Percentiles rank a stretch among this genome's conserved stretches.
Evolutionary conservation across 2,113 vertebrate species (phyloP).

Genomic region (Hucho hucho): DNA sequence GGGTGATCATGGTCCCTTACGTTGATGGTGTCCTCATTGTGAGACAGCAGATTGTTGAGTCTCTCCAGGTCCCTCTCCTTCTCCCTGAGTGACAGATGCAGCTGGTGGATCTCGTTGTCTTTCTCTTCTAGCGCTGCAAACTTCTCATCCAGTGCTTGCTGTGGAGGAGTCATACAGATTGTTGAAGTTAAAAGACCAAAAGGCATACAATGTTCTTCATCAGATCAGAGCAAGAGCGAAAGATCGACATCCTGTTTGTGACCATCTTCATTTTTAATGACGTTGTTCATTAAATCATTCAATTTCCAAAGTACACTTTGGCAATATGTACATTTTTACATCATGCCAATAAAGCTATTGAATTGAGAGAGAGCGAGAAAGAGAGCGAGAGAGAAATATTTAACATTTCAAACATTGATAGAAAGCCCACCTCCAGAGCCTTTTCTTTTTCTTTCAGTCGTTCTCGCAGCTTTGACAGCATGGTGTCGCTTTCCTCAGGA

Average conservation of each 20-base stretch:
- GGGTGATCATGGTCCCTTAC: conserved; percentile 41
- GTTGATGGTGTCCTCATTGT: conserved; percentile 76
- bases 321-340: too few species aligned
- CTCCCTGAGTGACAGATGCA: conserved; percentile 75
- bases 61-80: conserved; percentile 76
- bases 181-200: background rate
- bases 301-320: too few species aligned
- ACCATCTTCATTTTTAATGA: conserved; percentile 6
- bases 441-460: conserved; percentile 76
- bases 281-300: background rate
- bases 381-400: background rate
- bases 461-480: conserved; percentile 73
- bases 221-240: background rate
- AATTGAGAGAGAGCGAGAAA: background rate
- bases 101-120: conserved; percentile 76
- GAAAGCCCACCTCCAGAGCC: conserved; percentile 68
- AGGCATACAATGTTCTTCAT: background rate
- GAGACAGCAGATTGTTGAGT: conserved; percentile 71
- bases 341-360: too few species aligned
- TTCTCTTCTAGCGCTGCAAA: conserved; percentile 78
- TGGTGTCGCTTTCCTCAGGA: conserved; percentile 62
- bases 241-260: background rate
- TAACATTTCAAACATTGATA: too few species aligned
- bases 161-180: background rate
- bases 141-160: conserved; percentile 76